Base-by-base conservation (phyloP, 2,797 vertebrate species). In the Corythornis leucogaster region DNA sequence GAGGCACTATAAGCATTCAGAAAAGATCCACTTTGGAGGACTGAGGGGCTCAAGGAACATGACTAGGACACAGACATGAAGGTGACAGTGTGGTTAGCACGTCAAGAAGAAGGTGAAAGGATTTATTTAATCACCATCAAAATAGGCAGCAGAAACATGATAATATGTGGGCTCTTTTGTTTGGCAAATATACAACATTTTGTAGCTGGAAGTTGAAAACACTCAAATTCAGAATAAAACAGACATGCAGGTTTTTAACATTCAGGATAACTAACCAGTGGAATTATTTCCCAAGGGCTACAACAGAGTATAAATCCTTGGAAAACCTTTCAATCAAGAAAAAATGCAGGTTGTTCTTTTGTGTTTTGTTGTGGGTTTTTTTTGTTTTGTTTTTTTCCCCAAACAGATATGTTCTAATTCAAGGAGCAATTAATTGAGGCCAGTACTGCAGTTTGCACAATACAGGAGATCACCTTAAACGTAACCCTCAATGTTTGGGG, bases 201-300 rank as follows among this genome's bases (percentile, higher is more conserved):
- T 74, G 30, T 74, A 63, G 14, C 75, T 90, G 48, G 53, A 82
- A 90, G 33, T 73, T 82, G 86, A 91, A 94, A 88, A 25, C 50
- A 80, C 45, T 79, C 53, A 84, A 81, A 90, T 86, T 91, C 80
- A 74, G 53, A 90, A 46, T 59, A 66, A 84, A 91, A 92, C 12
- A 42, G 48, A 59, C 59, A 53, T 33, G 43, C 21, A 67, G 63
- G 63, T 70, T 94, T 93, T 88, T 70, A 92, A 77, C 64, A 68
- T 74, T 80, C 33, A 31, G 63, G 35, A 59, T 89, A 90, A 92
- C 67, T 69, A 85, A 94, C 70, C 31, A 70, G 24, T 79, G 30
- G 45, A 94, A 77, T 90, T 90, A 76, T 89, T 94, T 92, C 75
- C 86, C 81, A 77, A 90, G 61, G 84, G 64, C 71, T 90, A 59